Percentiles rank a stretch among this genome's conserved stretches.
phyloP scores from a whole-genome alignment of 1,140 invertebrate species.

The Elymnias hypermnestra region DNA sequence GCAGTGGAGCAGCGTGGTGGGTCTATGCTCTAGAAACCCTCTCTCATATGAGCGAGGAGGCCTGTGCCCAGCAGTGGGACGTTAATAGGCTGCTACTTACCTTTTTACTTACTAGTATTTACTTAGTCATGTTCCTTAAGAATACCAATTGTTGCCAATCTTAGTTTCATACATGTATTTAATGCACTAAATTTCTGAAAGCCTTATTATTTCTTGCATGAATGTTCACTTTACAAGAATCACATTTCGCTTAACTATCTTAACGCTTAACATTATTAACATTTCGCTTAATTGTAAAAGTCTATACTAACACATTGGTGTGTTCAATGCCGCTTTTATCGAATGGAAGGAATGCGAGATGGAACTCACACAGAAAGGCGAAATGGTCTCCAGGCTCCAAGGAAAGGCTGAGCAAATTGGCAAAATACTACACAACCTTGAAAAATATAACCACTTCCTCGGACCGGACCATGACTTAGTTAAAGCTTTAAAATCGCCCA shows the following conservation, averaged over 20 bases:
- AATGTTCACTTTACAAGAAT: slow-evolving; percentile 1
- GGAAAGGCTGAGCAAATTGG: slow-evolving; percentile 93
- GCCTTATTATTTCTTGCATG: slow-evolving; percentile 5
- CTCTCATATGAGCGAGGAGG: too few relatives aligned
- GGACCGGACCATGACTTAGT: slow-evolving; percentile 77
- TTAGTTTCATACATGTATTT: too few relatives aligned
- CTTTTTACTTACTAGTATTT: too few relatives aligned
- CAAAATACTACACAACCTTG: slow-evolving; percentile 91
- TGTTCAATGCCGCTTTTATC: slow-evolving; percentile 67
- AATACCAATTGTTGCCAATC: too few relatives aligned
- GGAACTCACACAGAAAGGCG: slow-evolving; percentile 93
- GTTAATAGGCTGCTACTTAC: too few relatives aligned
- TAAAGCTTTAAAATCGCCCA: slow-evolving; percentile 76
- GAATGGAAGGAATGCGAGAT: slow-evolving; percentile 90
- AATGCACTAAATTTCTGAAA: too few relatives aligned
- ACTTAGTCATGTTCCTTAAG: too few relatives aligned
- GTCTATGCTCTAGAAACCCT: too few relatives aligned
- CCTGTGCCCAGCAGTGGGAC: too few relatives aligned
- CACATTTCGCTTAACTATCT: background rate
- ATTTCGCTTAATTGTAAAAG: too few relatives aligned
- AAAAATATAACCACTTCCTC: slow-evolving; percentile 87
- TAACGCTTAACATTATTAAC: too few relatives aligned
- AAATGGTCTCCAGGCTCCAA: slow-evolving; percentile 92
- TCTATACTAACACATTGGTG: slow-evolving; percentile 63
- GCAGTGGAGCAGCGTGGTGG: too few relatives aligned